Evolutionary conservation across 2,797 vertebrate species (phyloP).

Genomic region (Telmatherina bonti): DNA sequence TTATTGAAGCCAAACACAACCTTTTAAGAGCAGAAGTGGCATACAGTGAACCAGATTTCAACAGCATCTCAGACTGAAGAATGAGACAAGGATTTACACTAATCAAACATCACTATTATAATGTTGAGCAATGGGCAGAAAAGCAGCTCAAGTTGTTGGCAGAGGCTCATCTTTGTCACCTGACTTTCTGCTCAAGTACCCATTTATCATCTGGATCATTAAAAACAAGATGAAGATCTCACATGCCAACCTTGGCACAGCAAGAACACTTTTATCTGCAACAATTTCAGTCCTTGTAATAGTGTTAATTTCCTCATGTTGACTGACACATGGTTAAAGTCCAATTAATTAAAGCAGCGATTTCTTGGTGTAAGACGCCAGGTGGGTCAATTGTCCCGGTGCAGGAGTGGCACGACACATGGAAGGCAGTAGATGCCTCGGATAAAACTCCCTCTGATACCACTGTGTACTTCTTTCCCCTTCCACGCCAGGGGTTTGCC

Average conservation of each 20-base stretch:
- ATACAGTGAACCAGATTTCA: constrained; percentile 8
- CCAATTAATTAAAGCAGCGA: constrained; percentile 29
- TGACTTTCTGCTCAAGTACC: constrained; percentile 44
- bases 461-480: not conserved
- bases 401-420: constrained; percentile 4
- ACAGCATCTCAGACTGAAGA: not conserved
- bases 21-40: constrained; percentile 13
- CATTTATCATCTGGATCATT: constrained; percentile 61
- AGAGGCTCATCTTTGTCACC: constrained; percentile 21
- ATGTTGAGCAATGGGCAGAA: not conserved
- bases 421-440: constrained; percentile 16
- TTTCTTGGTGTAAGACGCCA: constrained; percentile 21
- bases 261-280: constrained; percentile 43
- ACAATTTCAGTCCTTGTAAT: constrained; percentile 49
- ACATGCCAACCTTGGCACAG: constrained; percentile 53
- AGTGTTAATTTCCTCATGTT: constrained; percentile 49
- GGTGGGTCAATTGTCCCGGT: constrained; percentile 6
- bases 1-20: constrained; percentile 40
- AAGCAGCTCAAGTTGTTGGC: not conserved
- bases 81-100: not conserved
- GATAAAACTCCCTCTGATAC: constrained; percentile 2
- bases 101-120: not conserved
- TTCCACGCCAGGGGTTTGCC: not conserved
- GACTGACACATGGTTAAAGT: constrained; percentile 32
- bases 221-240: constrained; percentile 61